Evolutionary conservation across 1,140 invertebrate genomes (phyloP), one percentile per base, ranked within the genome.

Genomic region (Trichonephila inaurata): DNA sequence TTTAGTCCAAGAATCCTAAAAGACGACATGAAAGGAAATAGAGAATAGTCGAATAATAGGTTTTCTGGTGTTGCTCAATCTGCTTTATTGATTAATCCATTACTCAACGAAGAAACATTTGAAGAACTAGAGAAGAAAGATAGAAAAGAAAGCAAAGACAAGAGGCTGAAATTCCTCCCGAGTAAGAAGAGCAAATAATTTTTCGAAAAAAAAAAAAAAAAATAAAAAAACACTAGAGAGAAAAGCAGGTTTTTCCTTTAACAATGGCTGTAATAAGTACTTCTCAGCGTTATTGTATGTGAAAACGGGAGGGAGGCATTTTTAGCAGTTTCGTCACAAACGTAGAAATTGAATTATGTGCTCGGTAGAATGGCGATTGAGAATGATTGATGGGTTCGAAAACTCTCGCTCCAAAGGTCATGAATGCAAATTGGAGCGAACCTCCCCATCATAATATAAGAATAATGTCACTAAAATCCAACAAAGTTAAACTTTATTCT

Each of bases 81-180:
- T 94, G 81, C 90, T 44, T 14, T 81, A 89, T 94, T 94, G 93
- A 94, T 94, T 94, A 94, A 94, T 58, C 61, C 93, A 94, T 94
- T 94, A 94, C 61, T 60, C 28, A 18, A 19, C 51, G 82, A 69
- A 90, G 85, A 82, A 40, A 83, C 88, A 66, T 61, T 88, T 88
- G n/a, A 85, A 58, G 19, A 92, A 86, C 33, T 51, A 12, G 10
- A 92, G 58, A 51, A 86, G 64, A 24, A 88, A 93, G 40, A 82
- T 81, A 6, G 33, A 89, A 87, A 14, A 44, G 19, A 62, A 64
- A 44, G 64, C 66, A 69, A 82, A 85, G 91, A 66, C 44, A 90
- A 19, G n/a, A 7, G 28, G 60, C 60, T 82, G 61, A 91, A 91
- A 86, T 92, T 92, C 82, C 64, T 72, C 44, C 66, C 19, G 40